A percentile compares a stretch with the other conserved stretches of the same genome.
phyloP scores from a whole-genome alignment of 2,888 invertebrate genomes.

The Tribolium freemani region DNA sequence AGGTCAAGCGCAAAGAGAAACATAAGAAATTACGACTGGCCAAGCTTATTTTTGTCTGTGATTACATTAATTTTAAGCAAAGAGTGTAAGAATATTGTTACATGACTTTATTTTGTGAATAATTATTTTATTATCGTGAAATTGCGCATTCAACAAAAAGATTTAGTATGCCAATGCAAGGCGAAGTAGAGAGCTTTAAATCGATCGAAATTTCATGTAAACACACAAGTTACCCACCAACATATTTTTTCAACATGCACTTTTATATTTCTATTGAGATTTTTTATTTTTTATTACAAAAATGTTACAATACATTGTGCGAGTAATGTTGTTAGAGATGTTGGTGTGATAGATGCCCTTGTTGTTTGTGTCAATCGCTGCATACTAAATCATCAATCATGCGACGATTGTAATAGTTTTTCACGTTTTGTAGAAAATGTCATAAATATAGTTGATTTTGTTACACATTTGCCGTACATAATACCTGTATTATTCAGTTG shows the following conservation, averaged over 20 bases:
- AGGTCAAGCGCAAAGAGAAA: conserved; percentile 8
- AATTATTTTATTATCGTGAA: conserved; percentile 40
- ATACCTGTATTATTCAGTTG: background rate
- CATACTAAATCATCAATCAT: conserved; percentile 48
- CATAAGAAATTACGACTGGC: conserved; percentile 55
- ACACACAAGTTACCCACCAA: background rate
- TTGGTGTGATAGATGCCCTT: conserved; percentile 51
- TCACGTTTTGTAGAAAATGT: conserved; percentile 1
- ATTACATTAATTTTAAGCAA: conserved; percentile 64
- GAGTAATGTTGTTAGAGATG: conserved; percentile 45
- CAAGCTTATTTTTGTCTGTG: conserved; percentile 66
- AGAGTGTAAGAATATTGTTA: conserved; percentile 49
- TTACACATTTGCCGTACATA: background rate
- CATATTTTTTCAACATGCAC: conserved; percentile 4
- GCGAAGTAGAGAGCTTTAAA: conserved; percentile 20
- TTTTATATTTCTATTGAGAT: background rate
- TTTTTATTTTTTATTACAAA: background rate
- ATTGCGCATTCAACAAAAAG: conserved; percentile 37
- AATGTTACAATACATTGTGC: conserved; percentile 18
- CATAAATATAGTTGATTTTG: background rate
- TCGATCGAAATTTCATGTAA: background rate
- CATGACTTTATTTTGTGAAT: conserved; percentile 46
- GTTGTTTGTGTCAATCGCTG: conserved; percentile 47
- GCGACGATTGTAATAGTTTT: background rate
- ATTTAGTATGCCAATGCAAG: conserved; percentile 44